phyloP scores from a whole-genome alignment of 2,797 vertebrate species.

The Syngnathus acus region DNA sequence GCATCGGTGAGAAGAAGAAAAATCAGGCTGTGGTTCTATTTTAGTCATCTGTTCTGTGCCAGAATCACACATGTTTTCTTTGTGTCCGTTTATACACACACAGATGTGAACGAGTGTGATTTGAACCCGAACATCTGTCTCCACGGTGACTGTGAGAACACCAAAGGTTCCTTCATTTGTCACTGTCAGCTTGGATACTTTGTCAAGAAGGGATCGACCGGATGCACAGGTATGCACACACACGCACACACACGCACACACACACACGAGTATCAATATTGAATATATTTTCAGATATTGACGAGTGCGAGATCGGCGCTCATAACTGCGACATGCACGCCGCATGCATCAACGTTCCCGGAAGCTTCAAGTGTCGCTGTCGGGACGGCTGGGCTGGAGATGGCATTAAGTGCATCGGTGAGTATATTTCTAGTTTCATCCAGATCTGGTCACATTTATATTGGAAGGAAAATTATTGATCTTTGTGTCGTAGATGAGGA shows the following conservation, averaged over 20 bases:
- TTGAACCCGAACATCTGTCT: slow-evolving; percentile 91
- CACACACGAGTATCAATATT: background rate
- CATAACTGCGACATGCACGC: slow-evolving; percentile 88
- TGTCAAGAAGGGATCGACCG: slow-evolving; percentile 83
- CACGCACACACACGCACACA: background rate
- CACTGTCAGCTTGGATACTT: slow-evolving; percentile 88
- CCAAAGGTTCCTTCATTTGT: slow-evolving; percentile 91
- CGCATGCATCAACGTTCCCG: slow-evolving; percentile 84
- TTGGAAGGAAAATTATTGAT: background rate
- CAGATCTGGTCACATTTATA: background rate
- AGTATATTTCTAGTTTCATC: slow-evolving; percentile 43
- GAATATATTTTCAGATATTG: slow-evolving; percentile 70
- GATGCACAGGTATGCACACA: slow-evolving; percentile 81
- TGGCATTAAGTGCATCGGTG: slow-evolving; percentile 85
- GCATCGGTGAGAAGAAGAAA: slow-evolving; percentile 75
- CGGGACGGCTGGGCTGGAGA: slow-evolving; percentile 85
- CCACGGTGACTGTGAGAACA: slow-evolving; percentile 90
- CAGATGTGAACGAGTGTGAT: slow-evolving; percentile 91
- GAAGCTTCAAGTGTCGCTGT: slow-evolving; percentile 92
- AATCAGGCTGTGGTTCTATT: background rate
- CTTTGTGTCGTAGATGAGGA: slow-evolving; percentile 74
- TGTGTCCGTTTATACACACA: slow-evolving; percentile 18
- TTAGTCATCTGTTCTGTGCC: background rate
- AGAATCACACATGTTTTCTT: slow-evolving; percentile 5
- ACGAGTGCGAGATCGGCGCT: slow-evolving; percentile 86